These are phyloP conservation scores for Luehdorfia chinensis DNA, from an alignment of 1,140 invertebrate species.

Conservation along the genomic window DNA sequence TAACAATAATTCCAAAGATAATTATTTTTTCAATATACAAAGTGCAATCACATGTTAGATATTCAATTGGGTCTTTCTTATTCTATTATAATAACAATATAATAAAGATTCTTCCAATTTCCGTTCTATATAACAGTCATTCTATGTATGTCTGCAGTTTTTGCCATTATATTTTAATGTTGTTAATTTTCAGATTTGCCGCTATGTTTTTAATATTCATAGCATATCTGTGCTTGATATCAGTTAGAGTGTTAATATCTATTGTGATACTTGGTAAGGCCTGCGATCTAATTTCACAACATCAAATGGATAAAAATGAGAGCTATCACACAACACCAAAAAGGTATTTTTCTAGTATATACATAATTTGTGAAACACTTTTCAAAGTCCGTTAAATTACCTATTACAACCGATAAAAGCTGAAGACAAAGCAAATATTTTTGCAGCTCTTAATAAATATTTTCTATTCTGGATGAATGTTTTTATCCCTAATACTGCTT, in stretches of 20 bases:
- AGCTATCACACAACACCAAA: constrained; percentile 64
- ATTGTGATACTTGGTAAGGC: constrained; percentile 93
- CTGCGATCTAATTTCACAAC: constrained; percentile 89
- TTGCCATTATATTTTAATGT: too few relatives aligned
- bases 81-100: too few relatives aligned
- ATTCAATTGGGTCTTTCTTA: too few relatives aligned
- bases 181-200: constrained; percentile 77
- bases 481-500: too few relatives aligned
- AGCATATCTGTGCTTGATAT: constrained; percentile 88
- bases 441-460: too few relatives aligned
- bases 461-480: too few relatives aligned
- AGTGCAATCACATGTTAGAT: too few relatives aligned
- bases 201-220: constrained; percentile 84
- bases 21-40: too few relatives aligned
- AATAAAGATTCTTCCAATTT: too few relatives aligned
- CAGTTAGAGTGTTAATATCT: constrained; percentile 90
- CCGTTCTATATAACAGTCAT: too few relatives aligned
- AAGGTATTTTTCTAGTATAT: constrained; percentile 45
- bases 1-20: too few relatives aligned
- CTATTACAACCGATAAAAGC: neutral
- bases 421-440: neutral
- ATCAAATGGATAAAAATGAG: constrained; percentile 80
- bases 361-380: neutral
- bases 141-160: too few relatives aligned
- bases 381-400: neutral